These are phyloP conservation scores for Gnathonemus echidnorhynchus DNA, from an alignment of 2,113 vertebrate species.

Conservation along the genomic window DNA sequence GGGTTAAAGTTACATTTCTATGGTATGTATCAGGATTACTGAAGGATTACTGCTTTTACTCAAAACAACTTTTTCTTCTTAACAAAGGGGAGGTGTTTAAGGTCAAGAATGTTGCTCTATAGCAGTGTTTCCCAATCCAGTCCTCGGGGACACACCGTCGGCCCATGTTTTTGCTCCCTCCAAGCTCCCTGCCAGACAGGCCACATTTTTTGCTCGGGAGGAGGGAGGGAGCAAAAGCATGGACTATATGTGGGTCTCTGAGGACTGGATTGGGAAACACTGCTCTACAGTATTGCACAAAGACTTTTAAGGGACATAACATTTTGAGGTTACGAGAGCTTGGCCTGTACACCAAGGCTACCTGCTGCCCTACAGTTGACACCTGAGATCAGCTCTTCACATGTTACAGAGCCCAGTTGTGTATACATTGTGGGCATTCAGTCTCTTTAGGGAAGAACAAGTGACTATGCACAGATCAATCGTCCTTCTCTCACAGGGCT, in stretches of 20 bases:
- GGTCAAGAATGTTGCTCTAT: background rate
- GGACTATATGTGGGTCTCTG: background rate
- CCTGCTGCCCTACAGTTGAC: background rate
- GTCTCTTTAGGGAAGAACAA: background rate
- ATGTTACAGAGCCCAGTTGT: background rate
- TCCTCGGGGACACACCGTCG: background rate
- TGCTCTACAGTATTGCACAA: background rate
- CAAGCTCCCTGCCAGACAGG: too few relatives aligned
- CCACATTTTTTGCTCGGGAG: background rate
- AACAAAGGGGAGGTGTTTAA: background rate
- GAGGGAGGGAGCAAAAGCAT: background rate
- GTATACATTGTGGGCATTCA: background rate
- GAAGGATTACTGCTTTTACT: background rate
- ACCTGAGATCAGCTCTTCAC: background rate
- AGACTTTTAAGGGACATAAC: background rate
- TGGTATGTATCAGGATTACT: background rate
- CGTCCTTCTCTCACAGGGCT: background rate
- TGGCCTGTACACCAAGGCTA: background rate
- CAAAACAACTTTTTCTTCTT: background rate
- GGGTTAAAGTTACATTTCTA: background rate
- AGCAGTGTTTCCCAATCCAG: background rate
- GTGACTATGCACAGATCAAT: background rate
- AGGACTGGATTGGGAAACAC: background rate
- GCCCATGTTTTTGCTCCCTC: background rate
- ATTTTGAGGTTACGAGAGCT: background rate